A percentile compares a stretch with the other conserved stretches of the same genome.
Conservation (phyloP, 35 echinoderm and acorn worm genomes). For the Chiridota heheva region DNA sequence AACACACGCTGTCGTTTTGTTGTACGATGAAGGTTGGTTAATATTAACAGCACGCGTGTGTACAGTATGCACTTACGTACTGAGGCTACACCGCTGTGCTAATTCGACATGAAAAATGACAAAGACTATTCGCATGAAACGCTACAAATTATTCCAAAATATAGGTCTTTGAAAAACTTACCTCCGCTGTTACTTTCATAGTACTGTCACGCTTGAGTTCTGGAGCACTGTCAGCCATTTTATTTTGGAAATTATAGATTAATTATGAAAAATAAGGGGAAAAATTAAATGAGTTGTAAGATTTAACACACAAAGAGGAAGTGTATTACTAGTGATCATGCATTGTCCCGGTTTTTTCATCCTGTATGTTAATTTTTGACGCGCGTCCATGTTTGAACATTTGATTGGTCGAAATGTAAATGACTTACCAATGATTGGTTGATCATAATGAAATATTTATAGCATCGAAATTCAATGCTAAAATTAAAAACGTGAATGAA, state of each 20-base stretch:
- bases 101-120: too few species aligned
- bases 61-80: too few species aligned
- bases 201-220: constrained; percentile 58
- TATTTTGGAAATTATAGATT: not conserved
- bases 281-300: not conserved
- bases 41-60: too few species aligned
- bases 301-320: constrained; percentile 40
- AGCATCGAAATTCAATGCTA: too few species aligned
- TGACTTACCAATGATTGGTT: too few species aligned
- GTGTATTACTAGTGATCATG: constrained; percentile 34
- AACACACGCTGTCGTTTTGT: too few species aligned
- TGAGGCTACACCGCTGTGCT: too few species aligned
- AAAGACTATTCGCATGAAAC: too few species aligned
- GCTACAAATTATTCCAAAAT: constrained; percentile 5
- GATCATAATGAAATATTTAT: too few species aligned
- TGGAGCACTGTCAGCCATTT: constrained; percentile 67
- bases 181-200: constrained; percentile 69
- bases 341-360: constrained; percentile 31
- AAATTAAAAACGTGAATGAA: too few species aligned
- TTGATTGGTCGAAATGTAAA: constrained; percentile 26
- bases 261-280: not conserved
- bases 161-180: not conserved
- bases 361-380: constrained; percentile 61
- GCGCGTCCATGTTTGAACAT: constrained; percentile 13
- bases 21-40: too few species aligned